Evolutionary conservation across 1,140 invertebrate species (phyloP).

Genomic region (Leptinotarsa defecta): DNA sequence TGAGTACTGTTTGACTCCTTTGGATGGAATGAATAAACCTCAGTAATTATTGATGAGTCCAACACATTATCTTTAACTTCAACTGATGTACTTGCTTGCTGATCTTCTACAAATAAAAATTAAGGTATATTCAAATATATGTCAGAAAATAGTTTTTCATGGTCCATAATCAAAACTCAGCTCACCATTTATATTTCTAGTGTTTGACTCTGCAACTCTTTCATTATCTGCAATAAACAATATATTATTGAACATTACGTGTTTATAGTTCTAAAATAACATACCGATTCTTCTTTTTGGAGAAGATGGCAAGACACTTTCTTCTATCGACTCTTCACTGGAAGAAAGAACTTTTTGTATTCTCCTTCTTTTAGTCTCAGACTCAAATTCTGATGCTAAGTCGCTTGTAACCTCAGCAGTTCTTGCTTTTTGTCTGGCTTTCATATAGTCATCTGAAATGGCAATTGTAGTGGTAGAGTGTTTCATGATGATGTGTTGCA

Average conservation of each 20-base stretch:
- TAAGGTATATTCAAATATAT: not conserved
- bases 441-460: constrained; percentile 11
- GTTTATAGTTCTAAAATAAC: constrained; percentile 1
- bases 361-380: constrained; percentile 5
- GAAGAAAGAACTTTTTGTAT: not conserved
- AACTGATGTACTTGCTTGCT: not conserved
- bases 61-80: not conserved
- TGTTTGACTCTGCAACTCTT: constrained; percentile 1
- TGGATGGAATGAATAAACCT: not conserved
- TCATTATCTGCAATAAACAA: not conserved
- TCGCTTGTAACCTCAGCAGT: not conserved
- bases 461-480: not conserved
- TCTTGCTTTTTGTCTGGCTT: not conserved
- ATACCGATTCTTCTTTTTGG: constrained; percentile 9
- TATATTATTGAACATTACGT: constrained; percentile 1
- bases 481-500: not conserved
- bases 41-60: not conserved
- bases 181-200: not conserved
- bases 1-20: not conserved
- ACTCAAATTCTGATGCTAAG: not conserved
- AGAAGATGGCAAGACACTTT: not conserved
- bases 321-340: not conserved
- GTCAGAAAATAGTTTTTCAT: not conserved
- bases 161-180: not conserved
- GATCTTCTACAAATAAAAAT: not conserved